A percentile compares a stretch with the other conserved stretches of the same genome.
Conservation (phyloP, 2,888 invertebrate genomes). For the Eudemis profundana region DNA sequence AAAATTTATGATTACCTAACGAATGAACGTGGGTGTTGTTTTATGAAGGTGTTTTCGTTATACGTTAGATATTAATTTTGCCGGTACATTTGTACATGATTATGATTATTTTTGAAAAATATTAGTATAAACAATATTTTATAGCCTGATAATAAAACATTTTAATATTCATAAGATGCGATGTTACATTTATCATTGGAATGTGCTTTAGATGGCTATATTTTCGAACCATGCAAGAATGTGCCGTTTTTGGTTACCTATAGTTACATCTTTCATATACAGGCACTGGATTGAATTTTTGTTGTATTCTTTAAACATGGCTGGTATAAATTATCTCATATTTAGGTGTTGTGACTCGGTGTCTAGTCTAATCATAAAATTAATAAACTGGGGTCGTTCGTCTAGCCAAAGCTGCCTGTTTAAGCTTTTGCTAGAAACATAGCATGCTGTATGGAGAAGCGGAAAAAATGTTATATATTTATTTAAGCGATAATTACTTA, state of each 20-base stretch:
- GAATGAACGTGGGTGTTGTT: no score
- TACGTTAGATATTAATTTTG: no score
- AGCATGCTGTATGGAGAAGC: conserved; percentile 9
- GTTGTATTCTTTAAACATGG: background rate
- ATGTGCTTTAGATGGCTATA: conserved; percentile 35
- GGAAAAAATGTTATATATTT: background rate
- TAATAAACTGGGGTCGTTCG: background rate
- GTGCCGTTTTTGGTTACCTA: background rate
- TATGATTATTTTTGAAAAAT: no score
- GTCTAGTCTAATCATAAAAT: background rate
- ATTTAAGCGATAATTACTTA: background rate
- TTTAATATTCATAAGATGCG: no score
- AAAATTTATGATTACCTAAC: no score
- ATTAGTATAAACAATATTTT: no score
- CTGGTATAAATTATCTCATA: background rate
- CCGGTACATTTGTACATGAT: no score
- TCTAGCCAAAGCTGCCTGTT: no score
- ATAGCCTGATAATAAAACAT: no score
- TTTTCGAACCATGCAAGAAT: conserved; percentile 12
- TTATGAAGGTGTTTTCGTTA: no score
- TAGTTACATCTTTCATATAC: background rate
- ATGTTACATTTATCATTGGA: conserved; percentile 19
- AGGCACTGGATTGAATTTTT: conserved; percentile 2
- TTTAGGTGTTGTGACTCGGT: conserved; percentile 3
- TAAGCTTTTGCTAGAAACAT: background rate